phyloP scores from a whole-genome alignment of 2,113 vertebrate species.

The Ploceus nigricollis region DNA sequence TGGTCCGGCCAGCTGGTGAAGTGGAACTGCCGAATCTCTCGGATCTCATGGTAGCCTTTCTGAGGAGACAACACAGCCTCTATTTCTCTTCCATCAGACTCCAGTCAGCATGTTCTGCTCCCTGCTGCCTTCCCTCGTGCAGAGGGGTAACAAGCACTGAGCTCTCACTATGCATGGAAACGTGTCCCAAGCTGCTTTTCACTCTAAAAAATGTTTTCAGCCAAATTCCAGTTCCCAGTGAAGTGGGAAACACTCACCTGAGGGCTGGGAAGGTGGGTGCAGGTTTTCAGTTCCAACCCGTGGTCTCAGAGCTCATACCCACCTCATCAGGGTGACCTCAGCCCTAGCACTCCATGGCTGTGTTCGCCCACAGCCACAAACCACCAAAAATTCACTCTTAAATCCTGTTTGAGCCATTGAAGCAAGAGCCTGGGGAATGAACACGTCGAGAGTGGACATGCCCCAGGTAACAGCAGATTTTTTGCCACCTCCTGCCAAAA shows the following conservation, averaged over 20 bases:
- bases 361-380: not conserved
- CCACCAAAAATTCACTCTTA: not conserved
- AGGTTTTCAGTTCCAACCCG: not conserved
- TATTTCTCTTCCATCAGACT: not conserved
- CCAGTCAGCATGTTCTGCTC: rapidly evolving
- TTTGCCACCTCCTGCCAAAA: not conserved
- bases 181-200: rapidly evolving
- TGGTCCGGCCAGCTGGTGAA: conserved; percentile 99
- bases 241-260: rapidly evolving
- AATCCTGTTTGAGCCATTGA: not conserved
- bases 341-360: not conserved
- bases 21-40: conserved; percentile 95
- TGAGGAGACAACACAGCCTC: conserved; percentile 70
- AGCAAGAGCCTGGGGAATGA: not conserved
- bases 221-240: not conserved
- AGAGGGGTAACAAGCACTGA: not conserved
- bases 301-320: not conserved
- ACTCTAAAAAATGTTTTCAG: rapidly evolving
- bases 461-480: not conserved
- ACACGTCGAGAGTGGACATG: rapidly evolving
- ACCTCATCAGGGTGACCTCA: not conserved
- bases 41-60: conserved; percentile 98
- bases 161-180: rapidly evolving
- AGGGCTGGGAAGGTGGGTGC: not conserved
- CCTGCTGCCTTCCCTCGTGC: not conserved